Evolutionary conservation across 1,140 invertebrate species (phyloP), one percentile per base, ranked within the genome.

Genomic region (Homalodisca vitripennis): DNA sequence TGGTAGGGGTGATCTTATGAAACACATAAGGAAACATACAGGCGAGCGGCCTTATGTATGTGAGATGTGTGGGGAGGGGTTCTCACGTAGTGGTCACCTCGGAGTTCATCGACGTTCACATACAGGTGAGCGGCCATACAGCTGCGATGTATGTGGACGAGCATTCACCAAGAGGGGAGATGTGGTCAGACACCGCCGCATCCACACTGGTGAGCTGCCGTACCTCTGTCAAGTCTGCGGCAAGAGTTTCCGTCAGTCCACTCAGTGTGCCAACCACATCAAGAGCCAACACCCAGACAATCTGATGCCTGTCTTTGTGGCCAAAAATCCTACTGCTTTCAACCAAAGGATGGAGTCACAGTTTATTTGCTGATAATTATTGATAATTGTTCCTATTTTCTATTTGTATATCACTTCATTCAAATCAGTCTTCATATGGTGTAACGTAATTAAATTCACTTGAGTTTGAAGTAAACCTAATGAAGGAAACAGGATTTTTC

Each of bases 171-270:
- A 74, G 64, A 64, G 64, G 22, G 68, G 66, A 34, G 73, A 73
- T 27, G 55, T 74, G 31, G 57, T 70, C 1, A 27, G 70, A 3
- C 74, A 75, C 51, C 66, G 60, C 14, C 66, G 74, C n/a, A 72
- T 74, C 12, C 78, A 79, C 77, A 87, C 85, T 1, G 86, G 86
- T 0, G 85, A 88, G 75, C 84, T 86, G 75, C 87, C 87, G 26
- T 87, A 86, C 74, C 82, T 84, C 51, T 89, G 88, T 76, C 83
- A 83, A 1, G 78, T 79, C 3, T 86, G 84, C 71, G 83, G 82
- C 2, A 81, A 82, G 69, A 76, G 76, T 41, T 86, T 84, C 69
- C 82, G 80, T 0, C 81, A 82, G 69, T 70, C 71, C 14, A 34
- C 65, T 14, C 71, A 72, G 57, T 72, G 71, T 66, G 63, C 69